Percentiles rank a stretch among this genome's conserved stretches.
Evolutionary conservation across 2,113 vertebrate genomes (phyloP).

Genomic region (Scalopus aquaticus): DNA sequence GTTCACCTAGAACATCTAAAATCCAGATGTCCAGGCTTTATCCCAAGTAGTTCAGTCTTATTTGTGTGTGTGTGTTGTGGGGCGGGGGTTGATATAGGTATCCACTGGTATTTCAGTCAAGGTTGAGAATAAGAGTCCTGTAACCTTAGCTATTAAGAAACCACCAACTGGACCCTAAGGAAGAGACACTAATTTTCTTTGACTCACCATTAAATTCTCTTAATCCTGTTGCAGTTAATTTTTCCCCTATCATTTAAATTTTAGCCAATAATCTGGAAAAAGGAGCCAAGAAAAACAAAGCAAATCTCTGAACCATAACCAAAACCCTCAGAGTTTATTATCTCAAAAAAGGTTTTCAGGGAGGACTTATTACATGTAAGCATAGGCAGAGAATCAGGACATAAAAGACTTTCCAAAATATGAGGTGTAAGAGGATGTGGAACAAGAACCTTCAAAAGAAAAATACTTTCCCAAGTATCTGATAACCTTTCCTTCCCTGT

Average conservation of each 20-base stretch:
- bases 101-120: neutral
- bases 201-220: neutral
- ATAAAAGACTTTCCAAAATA: neutral
- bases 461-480: neutral
- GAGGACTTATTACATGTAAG: fast-evolving
- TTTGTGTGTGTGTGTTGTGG: neutral
- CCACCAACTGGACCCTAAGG: neutral
- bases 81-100: too few relatives aligned
- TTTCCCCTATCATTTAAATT: neutral
- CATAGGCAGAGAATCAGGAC: neutral
- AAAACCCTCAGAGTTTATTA: fast-evolving
- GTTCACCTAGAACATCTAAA: neutral
- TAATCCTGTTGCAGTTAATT: neutral
- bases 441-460: neutral
- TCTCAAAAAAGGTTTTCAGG: neutral
- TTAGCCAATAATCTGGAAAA: neutral
- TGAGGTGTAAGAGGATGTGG: neutral
- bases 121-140: neutral
- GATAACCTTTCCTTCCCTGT: neutral
- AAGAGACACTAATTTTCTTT: neutral
- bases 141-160: neutral
- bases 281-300: neutral
- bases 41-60: neutral
- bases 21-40: neutral
- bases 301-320: neutral